phyloP scores from a whole-genome alignment of 2,888 invertebrate species.

The Chironomus riparius region DNA sequence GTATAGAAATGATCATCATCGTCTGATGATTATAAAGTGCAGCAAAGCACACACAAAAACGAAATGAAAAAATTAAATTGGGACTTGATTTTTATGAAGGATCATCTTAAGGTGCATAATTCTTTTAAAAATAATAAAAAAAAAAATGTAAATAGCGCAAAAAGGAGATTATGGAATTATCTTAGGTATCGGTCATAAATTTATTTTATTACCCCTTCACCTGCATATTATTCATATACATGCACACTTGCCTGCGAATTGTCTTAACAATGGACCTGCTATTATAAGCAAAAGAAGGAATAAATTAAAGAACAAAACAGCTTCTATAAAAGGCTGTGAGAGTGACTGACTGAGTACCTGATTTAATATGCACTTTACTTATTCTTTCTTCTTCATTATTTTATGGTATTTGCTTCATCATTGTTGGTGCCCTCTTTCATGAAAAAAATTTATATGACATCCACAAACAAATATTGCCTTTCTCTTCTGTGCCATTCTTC shows the following conservation, averaged over 20 bases:
- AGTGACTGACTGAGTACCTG: not conserved
- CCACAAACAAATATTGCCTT: not conserved
- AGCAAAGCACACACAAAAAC: not conserved
- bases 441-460: not conserved
- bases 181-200: not conserved
- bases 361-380: slow-evolving; percentile 1
- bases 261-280: slow-evolving; percentile 10
- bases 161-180: not conserved
- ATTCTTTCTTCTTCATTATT: not conserved
- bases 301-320: slow-evolving; percentile 10
- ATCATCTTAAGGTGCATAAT: not conserved
- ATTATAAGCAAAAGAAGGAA: not conserved
- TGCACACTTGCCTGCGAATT: not conserved
- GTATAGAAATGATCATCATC: not conserved
- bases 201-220: slow-evolving; percentile 14
- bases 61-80: not conserved
- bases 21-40: not conserved
- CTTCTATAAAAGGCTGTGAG: not conserved
- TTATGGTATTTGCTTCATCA: slow-evolving; percentile 2
- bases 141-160: not conserved
- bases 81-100: not conserved
- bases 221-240: not conserved
- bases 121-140: not conserved
- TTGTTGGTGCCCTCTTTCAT: not conserved
- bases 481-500: not conserved